Percentiles rank a stretch among this genome's conserved stretches.
Evolutionary conservation across 2,113 vertebrate species (phyloP).

Genomic region (Serilophus lunatus): DNA sequence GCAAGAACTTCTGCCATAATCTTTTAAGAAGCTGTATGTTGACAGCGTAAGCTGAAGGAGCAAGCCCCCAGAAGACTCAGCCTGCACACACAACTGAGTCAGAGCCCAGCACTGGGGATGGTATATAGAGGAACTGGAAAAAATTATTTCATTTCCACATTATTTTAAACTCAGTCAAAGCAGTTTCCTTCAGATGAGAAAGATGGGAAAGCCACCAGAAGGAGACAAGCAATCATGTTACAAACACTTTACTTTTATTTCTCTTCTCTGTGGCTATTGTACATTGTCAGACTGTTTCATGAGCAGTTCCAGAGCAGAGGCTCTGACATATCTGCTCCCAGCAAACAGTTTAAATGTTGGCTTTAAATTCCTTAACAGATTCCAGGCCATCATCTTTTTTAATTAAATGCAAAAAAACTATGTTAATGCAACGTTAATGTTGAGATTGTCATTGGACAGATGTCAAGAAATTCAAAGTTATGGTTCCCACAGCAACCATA

Average conservation of each 20-base stretch:
- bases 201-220: conserved; percentile 1
- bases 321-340: conserved; percentile 63
- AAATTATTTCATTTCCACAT: neutral
- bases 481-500: conserved; percentile 74
- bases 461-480: conserved; percentile 74
- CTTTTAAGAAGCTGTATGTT: neutral
- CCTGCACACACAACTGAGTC: neutral
- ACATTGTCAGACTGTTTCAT: conserved; percentile 6
- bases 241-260: neutral
- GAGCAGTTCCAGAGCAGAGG: conserved; percentile 55
- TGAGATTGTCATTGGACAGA: conserved; percentile 74
- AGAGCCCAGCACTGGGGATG: neutral
- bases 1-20: neutral
- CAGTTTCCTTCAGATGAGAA: neutral
- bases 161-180: neutral
- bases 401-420: conserved; percentile 74
- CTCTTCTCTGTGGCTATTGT: neutral
- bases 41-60: neutral
- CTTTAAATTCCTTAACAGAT: conserved; percentile 75
- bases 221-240: neutral
- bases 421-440: conserved; percentile 74
- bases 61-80: neutral
- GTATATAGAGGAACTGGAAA: neutral
- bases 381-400: conserved; percentile 74
- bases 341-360: conserved; percentile 70